Percentiles rank a stretch among this genome's conserved stretches.
These are phyloP conservation scores for Chalcosyrphus nemorum DNA, from an alignment of 2,888 invertebrate genomes.

Conservation along the genomic window DNA sequence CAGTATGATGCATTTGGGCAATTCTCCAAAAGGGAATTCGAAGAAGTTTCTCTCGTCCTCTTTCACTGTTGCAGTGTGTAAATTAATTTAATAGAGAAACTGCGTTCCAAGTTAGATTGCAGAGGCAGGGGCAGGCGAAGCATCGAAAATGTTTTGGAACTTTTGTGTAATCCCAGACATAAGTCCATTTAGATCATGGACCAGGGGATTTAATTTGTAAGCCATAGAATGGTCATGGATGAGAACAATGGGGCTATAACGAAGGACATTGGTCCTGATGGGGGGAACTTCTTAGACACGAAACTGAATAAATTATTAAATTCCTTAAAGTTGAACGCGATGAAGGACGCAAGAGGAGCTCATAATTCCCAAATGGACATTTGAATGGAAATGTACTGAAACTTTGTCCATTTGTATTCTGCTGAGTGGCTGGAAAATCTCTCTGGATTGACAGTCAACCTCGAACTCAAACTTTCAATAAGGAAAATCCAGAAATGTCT, in stretches of 20 bases:
- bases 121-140: neutral
- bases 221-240: neutral
- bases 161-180: constrained; percentile 42
- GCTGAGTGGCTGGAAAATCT: too few relatives aligned
- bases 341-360: too few relatives aligned
- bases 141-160: constrained; percentile 36
- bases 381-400: too few relatives aligned
- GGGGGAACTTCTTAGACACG: neutral
- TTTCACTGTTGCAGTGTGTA: constrained; percentile 22
- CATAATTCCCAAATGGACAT: too few relatives aligned
- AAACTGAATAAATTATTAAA: constrained; percentile 3
- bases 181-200: constrained; percentile 28
- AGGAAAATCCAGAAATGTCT: too few relatives aligned
- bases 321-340: neutral
- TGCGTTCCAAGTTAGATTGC: neutral
- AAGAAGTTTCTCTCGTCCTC: constrained; percentile 10
- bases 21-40: constrained; percentile 6
- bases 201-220: constrained; percentile 18
- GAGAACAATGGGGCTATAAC: constrained; percentile 4
- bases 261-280: neutral
- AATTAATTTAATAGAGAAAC: constrained; percentile 21
- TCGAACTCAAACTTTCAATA: too few relatives aligned
- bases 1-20: constrained; percentile 39
- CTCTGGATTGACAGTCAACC: too few relatives aligned
- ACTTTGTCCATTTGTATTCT: too few relatives aligned